Base-by-base conservation (phyloP, 2,888 invertebrate genomes). In the Metopia argyrocephala region DNA sequence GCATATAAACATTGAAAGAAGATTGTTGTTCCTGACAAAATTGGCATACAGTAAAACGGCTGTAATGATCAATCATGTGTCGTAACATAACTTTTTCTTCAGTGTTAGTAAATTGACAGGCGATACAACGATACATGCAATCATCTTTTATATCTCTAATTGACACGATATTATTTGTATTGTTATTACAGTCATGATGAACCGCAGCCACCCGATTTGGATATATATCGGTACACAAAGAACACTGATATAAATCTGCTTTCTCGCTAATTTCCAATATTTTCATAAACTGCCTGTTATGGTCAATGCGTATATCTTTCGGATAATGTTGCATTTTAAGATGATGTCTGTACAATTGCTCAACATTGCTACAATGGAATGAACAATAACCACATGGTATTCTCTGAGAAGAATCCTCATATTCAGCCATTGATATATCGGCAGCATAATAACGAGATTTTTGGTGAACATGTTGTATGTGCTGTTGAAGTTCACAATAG, bases 51-150 rank as follows among this genome's bases (percentile, higher is more conserved):
- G 70, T 74, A 59, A 89, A 89, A 0, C 83, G 82, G 15, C 57
- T 82, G 59, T 85, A 89, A 61, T 89, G 89, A 75, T 88, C 87
- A 15, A 88, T 79, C 85, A 92, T 91, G 74, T 93, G 93, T 0
- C 86, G 86, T 28, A 89, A 78, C 25, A 91, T 85, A 0, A 86
- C 84, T 20, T 84, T 52, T n/a, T 91, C 84, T 3, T 89, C 85
- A 0, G 86, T 83, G 0, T 90, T 87, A 0, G 92, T 86, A 2
- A 84, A 87, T 7, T 87, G 82, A 78, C 93, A 93, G 7, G 88
- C 85, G 15, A 89, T 88, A 79, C 93, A 93, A 75, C 91, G 91
- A 9, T 91, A 88, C 0, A 92, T 91, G 0, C 91, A 84, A 0
- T 88, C 86, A 0, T 91, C 79, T 3, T 50, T 80, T 2, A 89